Percentiles rank a stretch among this genome's conserved stretches.
These are phyloP conservation scores for Nymphicus hollandicus DNA, from an alignment of 2,113 vertebrate species.

Conservation along the genomic window DNA sequence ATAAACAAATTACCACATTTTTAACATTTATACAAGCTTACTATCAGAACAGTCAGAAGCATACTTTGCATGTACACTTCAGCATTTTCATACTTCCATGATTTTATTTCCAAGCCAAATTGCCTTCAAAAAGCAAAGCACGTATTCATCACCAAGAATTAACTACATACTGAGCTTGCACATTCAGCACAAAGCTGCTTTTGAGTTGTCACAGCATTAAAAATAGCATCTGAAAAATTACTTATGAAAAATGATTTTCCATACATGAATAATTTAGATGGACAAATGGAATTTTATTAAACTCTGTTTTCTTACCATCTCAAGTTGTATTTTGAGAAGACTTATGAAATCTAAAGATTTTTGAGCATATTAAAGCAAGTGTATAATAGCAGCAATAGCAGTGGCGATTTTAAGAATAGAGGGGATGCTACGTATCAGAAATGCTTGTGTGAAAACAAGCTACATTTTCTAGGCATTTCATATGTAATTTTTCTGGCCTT, in stretches of 20 bases:
- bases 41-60: not conserved
- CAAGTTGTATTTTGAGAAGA: not conserved
- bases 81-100: conserved; percentile 38
- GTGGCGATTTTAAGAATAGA: not conserved
- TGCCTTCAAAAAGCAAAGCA: conserved; percentile 41
- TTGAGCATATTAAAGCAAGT: not conserved
- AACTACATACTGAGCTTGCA: not conserved
- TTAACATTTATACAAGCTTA: conserved; percentile 29
- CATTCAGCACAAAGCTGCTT: conserved; percentile 53
- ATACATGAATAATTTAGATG: conserved; percentile 10
- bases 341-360: not conserved
- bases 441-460: not conserved
- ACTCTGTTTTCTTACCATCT: not conserved
- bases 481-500: not conserved
- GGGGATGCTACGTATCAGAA: not conserved
- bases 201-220: conserved; percentile 32
- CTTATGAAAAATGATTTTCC: not conserved
- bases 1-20: conserved; percentile 19
- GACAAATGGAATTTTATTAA: conserved; percentile 5
- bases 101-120: conserved; percentile 47
- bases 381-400: not conserved
- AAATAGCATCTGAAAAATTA: conserved; percentile 45
- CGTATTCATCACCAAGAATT: not conserved
- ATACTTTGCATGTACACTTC: conserved; percentile 31
- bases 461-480: not conserved